Base-by-base conservation (phyloP, 2,888 invertebrate genomes). In the Chymomyza procnemis region DNA sequence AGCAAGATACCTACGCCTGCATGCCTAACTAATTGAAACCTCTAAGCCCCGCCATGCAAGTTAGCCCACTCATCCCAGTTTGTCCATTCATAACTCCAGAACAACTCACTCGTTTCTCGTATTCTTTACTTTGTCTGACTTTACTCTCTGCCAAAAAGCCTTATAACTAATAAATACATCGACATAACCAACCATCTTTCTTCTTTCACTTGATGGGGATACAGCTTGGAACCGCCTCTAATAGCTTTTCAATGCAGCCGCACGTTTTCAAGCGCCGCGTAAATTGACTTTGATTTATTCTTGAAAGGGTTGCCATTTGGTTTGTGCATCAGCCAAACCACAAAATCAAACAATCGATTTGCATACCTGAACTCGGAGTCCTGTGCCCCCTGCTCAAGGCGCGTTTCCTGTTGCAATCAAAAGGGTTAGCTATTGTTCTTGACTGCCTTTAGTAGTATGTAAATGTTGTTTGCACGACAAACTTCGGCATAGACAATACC, bases 381-480 rank as follows among this genome's bases (percentile, higher is more conserved):
- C 34, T 41, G 34, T 26, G 26, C n/a, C 34, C 34, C 34, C 12
- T 41, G 34, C 34, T 41, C 26, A 26, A 26, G 26, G 26, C 26
- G 6, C 26, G 34, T 2, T 41, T 2, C 34, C 12, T 41, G n/a
- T n/a, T n/a, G 34, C 12, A 41, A 41, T 41, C 8, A 58, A 22
- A 72, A 57, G 80, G 80, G 78, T 79, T 41, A 41, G 34, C 34
- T 12, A 50, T 50, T 74, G 71, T 61, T 47, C 56, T 41, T 66
- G 63, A 64, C 61, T 19, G 59, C 14, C 34, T 14, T 18, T 41
- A 61, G 72, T 72, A 47, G 22, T 74, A 79, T 81, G 84, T 61
- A 64, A 83, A 81, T 81, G 72, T 71, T 81, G 80, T 81, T 81
- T 81, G 81, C 80, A 68, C 77, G 75, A 84, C 79, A 81, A 84